Base-by-base conservation (phyloP, 2,888 invertebrate genomes). In the Diachrysia chrysitis region DNA sequence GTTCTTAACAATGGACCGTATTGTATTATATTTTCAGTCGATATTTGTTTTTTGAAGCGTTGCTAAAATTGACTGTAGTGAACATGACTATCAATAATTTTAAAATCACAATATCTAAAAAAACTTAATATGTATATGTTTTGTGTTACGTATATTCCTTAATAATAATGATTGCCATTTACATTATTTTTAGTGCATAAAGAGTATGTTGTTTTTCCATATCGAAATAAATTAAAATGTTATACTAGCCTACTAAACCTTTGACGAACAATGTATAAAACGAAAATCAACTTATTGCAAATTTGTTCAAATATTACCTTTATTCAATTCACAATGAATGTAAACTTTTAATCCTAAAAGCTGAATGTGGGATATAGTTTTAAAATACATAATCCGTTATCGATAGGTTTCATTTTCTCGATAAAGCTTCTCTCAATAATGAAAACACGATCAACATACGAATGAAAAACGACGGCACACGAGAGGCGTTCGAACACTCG, bases 1-100 rank as follows among this genome's bases (percentile, higher is more conserved):
- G 14, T 32, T 66, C 63, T 61, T 29, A 55, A 75, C 63, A 75
- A 76, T 69, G 58, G 54, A 17, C 29, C 25, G 55, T 70, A 53
- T 62, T 53, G 70, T 65, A 51, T 54, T 54, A 25, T 54, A 61
- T 71, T 58, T 58, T 32, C 54, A 37, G 58, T 25, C 9, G 42
- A 42, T n/a, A 42, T 42, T 42, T 25, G 5, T 21, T 25, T 58
- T 58, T 58, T 54, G 19, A 19, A 19, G 48, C 21, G 19, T 19
- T 12, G 48, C 1, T 10, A 7, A 51, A 32, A 21, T 19, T 19
- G 19, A 10, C 21, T 42, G 42, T n/a, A 42, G 42, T 42, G 42
- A n/a, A 42, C n/a, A 42, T 42, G 42, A 42, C n/a, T 42, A 42
- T 42, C n/a, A n/a, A 42, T 42, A 42, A n/a, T 0, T 6, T 1